phyloP scores from a whole-genome alignment of 2,888 invertebrate species.

The Thyatira batis region DNA sequence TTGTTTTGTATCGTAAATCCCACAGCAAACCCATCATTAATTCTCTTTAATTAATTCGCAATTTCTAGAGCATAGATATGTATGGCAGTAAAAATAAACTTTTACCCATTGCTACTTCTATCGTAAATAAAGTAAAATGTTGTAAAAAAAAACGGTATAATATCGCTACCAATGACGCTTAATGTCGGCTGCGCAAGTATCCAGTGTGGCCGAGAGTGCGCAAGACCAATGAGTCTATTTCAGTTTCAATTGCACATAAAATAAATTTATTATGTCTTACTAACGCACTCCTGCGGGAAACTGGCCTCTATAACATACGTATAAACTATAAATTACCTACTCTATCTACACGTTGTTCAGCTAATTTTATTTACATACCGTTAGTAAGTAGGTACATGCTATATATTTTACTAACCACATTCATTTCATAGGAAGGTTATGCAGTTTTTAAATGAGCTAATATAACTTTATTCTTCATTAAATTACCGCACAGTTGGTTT shows the following conservation, averaged over 20 bases:
- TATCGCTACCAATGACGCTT: conserved; percentile 10
- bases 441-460: background rate
- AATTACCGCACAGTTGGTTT: background rate
- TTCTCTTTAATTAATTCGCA: no score
- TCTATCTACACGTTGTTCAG: background rate
- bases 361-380: background rate
- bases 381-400: background rate
- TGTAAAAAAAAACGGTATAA: conserved; percentile 10
- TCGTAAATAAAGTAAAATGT: background rate
- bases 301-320: conserved; percentile 37
- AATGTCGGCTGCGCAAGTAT: conserved; percentile 18
- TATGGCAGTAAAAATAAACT: background rate
- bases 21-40: no score
- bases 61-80: no score
- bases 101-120: no score
- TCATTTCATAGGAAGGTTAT: background rate
- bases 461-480: background rate
- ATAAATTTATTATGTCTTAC: conserved; percentile 66
- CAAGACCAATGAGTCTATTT: conserved; percentile 62
- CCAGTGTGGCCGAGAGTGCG: conserved; percentile 26
- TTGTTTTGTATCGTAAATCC: no score
- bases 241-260: conserved; percentile 71
- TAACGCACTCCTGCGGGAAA: conserved; percentile 45
- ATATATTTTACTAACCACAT: background rate
- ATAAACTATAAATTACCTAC: conserved; percentile 4